A percentile compares a stretch with the other conserved stretches of the same genome.
These are phyloP conservation scores for Drosophila grimshawi DNA, from an alignment of 1,140 invertebrate species.

Conservation along the genomic window DNA sequence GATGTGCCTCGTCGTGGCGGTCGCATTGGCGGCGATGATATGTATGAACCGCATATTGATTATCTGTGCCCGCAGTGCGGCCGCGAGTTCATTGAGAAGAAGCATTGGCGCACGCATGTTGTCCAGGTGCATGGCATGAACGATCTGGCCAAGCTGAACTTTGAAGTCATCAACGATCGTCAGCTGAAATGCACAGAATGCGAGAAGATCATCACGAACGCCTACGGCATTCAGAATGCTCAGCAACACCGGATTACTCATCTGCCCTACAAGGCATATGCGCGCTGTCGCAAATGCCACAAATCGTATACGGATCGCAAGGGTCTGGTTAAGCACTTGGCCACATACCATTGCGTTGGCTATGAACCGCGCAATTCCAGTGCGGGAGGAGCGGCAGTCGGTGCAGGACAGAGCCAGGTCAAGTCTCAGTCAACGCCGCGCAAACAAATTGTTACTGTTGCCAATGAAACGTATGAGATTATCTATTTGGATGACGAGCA, in stretches of 20 bases:
- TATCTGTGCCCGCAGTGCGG: conserved; percentile 79
- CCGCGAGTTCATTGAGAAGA: conserved; percentile 75
- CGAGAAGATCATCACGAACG: conserved; percentile 79
- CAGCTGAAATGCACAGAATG: conserved; percentile 74
- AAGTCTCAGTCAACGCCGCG: conserved; percentile 40
- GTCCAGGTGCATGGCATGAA: conserved; percentile 71
- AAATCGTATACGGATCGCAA: conserved; percentile 80
- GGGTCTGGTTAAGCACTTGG: conserved; percentile 75
- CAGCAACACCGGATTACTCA: conserved; percentile 80
- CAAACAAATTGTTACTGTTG: conserved; percentile 67
- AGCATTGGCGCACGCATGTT: conserved; percentile 77
- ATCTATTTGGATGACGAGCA: conserved; percentile 70
- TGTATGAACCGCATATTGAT: conserved; percentile 75
- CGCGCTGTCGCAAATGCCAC: conserved; percentile 70
- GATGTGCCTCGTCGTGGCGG: conserved; percentile 60
- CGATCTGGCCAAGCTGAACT: conserved; percentile 70
- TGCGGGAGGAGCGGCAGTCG: background rate
- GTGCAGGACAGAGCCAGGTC: background rate
- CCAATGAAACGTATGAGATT: conserved; percentile 76
- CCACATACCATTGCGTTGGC: conserved; percentile 67
- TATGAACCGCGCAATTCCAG: conserved; percentile 41
- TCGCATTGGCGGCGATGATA: conserved; percentile 65
- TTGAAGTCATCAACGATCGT: conserved; percentile 68
- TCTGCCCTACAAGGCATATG: conserved; percentile 74
- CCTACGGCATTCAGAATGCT: conserved; percentile 80